Evolutionary conservation across 2,113 vertebrate species (phyloP), one percentile per base, ranked within the genome.

Genomic region (Laticauda colubrina): DNA sequence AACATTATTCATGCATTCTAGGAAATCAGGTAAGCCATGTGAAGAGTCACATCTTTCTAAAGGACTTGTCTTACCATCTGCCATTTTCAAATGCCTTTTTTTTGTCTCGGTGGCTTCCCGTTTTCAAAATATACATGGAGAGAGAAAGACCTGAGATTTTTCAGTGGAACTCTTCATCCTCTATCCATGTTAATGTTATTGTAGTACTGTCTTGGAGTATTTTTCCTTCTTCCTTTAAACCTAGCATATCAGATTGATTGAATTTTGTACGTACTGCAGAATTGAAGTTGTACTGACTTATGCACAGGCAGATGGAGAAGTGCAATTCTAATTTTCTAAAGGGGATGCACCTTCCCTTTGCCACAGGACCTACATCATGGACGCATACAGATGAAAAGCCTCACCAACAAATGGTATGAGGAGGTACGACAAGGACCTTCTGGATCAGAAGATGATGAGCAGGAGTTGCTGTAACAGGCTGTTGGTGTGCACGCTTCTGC

Each of bases 331-430:
- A 6, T 5, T n/a, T n/a, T 93, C 69, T 69, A 4, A 11, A 59
- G 91, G 45, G 21, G 3, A 53, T 90, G 1, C 45, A 81, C 0
- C 92, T 51, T 92, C 88, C 59, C 93, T 92, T 93, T 57, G 51
- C 91, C 94, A 34, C 93, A 99, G 99, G 99, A 99, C 96, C 96
- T 99, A 86, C 98, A 99, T 93, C 98, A 98, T 0, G 99, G 99
- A 6, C 98, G 99, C 56, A 99, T 99, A 96, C 99, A 99, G 96
- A 99, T 99, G 99, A 99, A 99, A 97, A 99, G 98, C 1, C 98
- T 99, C 88, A 99, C 99, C 75, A 99, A 99, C 96, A 99, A 99
- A 93, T 99, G 99, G 99, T 99, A 99, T 0, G 99, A 99, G 92
- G 99, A 99, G 96, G 99, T 99, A 34, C 98, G 99, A 4, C 99